A percentile compares a stretch with the other conserved stretches of the same genome.
Conservation (phyloP, 1,140 invertebrate species). For the Nylanderia fulva region DNA sequence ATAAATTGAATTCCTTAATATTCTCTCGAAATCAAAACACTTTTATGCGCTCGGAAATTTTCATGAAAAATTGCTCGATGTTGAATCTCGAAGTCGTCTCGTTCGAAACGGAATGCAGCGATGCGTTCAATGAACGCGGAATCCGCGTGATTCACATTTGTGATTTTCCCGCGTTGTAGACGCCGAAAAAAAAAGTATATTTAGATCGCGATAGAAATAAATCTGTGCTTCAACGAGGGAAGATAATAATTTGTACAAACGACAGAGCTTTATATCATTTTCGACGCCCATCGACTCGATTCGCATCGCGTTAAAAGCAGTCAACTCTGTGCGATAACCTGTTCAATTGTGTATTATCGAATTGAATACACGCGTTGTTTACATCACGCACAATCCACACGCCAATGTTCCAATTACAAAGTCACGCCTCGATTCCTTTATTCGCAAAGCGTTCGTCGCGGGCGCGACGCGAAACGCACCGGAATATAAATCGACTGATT, state of each 20-base stretch:
- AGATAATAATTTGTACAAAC: conserved; percentile 39
- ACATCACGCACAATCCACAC: not conserved
- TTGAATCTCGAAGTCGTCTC: not conserved
- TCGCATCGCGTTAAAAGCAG: not conserved
- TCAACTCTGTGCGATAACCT: conserved; percentile 3
- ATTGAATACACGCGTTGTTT: conserved; percentile 30
- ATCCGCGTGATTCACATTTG: not conserved
- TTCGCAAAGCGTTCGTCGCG: conserved; percentile 23
- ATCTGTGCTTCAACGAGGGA: not conserved
- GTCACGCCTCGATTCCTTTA: conserved; percentile 10
- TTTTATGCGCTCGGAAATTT: not conserved
- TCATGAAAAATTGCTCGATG: not conserved
- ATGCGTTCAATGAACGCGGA: conserved; percentile 35
- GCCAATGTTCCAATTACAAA: conserved; percentile 18
- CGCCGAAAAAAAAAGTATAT: conserved; percentile 35
- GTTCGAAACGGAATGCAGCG: not conserved
- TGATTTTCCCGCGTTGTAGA: not conserved
- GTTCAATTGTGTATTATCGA: not conserved
- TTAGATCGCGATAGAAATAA: conserved; percentile 39
- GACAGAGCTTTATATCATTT: not conserved
- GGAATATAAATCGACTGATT: conserved; percentile 58
- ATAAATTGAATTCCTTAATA: conserved; percentile 20
- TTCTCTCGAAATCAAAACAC: not conserved
- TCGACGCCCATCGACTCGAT: not conserved
- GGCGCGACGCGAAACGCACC: conserved; percentile 7